Conservation (phyloP, 2,888 invertebrate genomes). For the Prosopocoilus inquinatus region DNA sequence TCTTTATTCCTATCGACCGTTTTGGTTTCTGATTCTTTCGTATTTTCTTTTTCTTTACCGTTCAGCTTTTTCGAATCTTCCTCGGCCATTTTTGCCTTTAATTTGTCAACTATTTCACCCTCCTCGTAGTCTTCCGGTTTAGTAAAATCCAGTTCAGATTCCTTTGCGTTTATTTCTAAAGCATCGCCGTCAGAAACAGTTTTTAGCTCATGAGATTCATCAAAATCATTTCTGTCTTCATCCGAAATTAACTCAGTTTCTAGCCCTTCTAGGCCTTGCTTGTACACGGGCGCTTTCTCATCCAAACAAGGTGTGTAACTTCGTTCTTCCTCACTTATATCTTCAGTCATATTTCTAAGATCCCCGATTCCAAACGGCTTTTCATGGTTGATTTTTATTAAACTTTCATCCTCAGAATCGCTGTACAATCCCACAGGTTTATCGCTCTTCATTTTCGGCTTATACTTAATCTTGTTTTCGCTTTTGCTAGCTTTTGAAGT, state of each 20-base stretch:
- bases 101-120: conserved; percentile 58
- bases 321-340: conserved; percentile 65
- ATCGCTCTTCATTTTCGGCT: background rate
- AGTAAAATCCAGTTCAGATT: conserved; percentile 50
- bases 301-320: conserved; percentile 73
- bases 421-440: conserved; percentile 37
- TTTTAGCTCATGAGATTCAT: conserved; percentile 54
- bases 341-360: conserved; percentile 58
- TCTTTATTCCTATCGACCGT: conserved; percentile 54
- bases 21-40: conserved; percentile 54
- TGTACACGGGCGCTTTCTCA: conserved; percentile 51
- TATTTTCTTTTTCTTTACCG: conserved; percentile 47
- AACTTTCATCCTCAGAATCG: conserved; percentile 47
- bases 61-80: conserved; percentile 48
- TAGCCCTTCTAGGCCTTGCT: conserved; percentile 53
- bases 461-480: background rate
- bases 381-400: conserved; percentile 38
- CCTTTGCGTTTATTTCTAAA: conserved; percentile 49
- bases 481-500: background rate
- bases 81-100: conserved; percentile 35
- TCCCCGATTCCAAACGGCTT: conserved; percentile 42
- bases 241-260: conserved; percentile 76
- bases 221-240: conserved; percentile 67
- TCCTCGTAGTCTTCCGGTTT: conserved; percentile 55
- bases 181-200: conserved; percentile 49